Percentiles rank a stretch among this genome's conserved stretches.
phyloP scores from a whole-genome alignment of 2,888 invertebrate species.

The Morpho achilles region DNA sequence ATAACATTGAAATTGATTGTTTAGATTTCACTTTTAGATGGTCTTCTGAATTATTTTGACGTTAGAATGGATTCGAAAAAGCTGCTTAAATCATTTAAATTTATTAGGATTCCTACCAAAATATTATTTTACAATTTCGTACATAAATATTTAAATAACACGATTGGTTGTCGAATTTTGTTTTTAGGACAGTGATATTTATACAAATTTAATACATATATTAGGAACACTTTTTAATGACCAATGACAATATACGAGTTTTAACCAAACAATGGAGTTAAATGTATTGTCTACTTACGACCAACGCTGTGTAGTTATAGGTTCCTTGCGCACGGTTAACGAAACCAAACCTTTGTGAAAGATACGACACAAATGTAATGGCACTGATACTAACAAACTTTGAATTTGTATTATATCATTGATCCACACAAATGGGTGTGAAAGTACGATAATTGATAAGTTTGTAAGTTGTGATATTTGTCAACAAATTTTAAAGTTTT shows the following conservation, averaged over 20 bases:
- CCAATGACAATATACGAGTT: neutral
- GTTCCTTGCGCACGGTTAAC: slow-evolving; percentile 38
- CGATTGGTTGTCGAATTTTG: neutral
- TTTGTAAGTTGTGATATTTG: slow-evolving; percentile 36
- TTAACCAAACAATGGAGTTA: neutral
- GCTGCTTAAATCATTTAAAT: too few species aligned
- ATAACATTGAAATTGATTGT: too few species aligned
- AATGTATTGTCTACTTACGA: slow-evolving; percentile 42
- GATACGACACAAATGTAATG: slow-evolving; percentile 40
- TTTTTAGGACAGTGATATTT: too few species aligned
- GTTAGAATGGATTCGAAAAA: too few species aligned
- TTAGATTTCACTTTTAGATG: too few species aligned
- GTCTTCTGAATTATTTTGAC: too few species aligned
- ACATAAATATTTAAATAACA: neutral
- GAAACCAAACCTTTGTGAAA: slow-evolving; percentile 58
- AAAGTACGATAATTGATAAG: slow-evolving; percentile 11
- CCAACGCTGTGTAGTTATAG: slow-evolving; percentile 28
- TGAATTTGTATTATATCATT: slow-evolving; percentile 9
- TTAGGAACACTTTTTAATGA: too few species aligned
- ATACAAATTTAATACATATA: too few species aligned
- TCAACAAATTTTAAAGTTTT: slow-evolving; percentile 41
- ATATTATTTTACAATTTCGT: too few species aligned
- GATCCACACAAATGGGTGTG: slow-evolving; percentile 14
- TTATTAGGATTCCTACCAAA: too few species aligned
- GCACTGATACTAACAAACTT: slow-evolving; percentile 21